Percentiles rank a stretch among this genome's conserved stretches.
phyloP scores from a whole-genome alignment of 1,140 invertebrate species.

The Goniozus legneri region DNA sequence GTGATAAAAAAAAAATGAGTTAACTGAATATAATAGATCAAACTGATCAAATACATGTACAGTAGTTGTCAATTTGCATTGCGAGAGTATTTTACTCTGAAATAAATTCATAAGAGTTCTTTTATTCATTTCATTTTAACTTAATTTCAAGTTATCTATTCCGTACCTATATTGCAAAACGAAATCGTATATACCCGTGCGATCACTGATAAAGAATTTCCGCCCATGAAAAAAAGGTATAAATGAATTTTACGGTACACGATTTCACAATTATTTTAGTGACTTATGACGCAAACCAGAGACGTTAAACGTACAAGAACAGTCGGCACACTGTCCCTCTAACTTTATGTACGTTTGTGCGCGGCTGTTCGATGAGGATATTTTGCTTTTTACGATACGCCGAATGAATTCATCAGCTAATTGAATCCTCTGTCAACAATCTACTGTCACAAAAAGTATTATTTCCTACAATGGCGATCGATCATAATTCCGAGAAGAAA shows the following conservation, averaged over 20 bases:
- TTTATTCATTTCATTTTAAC: no score
- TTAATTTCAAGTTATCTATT: no score
- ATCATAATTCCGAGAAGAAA: no score
- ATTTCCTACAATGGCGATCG: not conserved
- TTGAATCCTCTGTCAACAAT: not conserved
- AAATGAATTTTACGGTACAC: not conserved
- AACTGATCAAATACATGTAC: no score
- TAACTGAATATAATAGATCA: no score
- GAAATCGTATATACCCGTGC: no score
- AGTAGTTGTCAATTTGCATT: no score
- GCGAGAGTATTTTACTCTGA: no score
- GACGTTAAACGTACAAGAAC: slow-evolving; percentile 2
- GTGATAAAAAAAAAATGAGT: no score
- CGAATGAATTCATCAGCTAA: not conserved
- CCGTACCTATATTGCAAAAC: no score
- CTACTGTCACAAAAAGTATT: not conserved
- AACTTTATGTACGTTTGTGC: slow-evolving; percentile 19
- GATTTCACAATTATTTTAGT: not conserved
- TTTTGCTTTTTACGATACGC: not conserved
- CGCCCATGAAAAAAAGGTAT: not conserved
- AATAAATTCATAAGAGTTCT: no score
- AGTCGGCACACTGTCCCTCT: slow-evolving; percentile 16
- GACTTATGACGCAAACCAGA: slow-evolving; percentile 3
- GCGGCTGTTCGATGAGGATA: not conserved
- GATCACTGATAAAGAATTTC: no score